Percentiles rank a stretch among this genome's conserved stretches.
phyloP scores from a whole-genome alignment of 2,888 invertebrate species.

The Ariolimax columbianus region DNA sequence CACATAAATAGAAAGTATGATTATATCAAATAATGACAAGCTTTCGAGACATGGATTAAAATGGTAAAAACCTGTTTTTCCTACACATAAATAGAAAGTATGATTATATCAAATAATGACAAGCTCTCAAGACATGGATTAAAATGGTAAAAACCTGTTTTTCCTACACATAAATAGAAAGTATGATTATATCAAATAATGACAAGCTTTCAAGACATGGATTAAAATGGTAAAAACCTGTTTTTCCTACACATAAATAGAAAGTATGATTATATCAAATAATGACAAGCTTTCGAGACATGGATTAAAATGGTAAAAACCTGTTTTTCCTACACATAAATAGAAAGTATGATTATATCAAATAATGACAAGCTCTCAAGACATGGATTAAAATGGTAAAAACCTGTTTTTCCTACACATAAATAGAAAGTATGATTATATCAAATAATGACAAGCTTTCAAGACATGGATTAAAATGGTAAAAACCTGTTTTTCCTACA shows the following conservation, averaged over 20 bases:
- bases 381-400: too few species aligned
- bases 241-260: conserved; percentile 37
- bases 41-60: too few species aligned
- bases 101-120: neutral
- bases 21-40: neutral
- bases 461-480: too few species aligned
- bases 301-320: too few species aligned
- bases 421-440: neutral
- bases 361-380: neutral
- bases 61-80: conserved; percentile 50
- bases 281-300: neutral
- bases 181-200: neutral
- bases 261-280: neutral
- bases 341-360: neutral
- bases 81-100: conserved; percentile 19
- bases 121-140: too few species aligned
- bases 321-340: conserved; percentile 45
- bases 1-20: neutral
- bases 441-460: neutral
- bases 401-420: conserved; percentile 47
- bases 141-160: conserved; percentile 50
- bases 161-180: conserved; percentile 28
- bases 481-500: conserved; percentile 52
- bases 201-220: neutral
- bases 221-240: too few species aligned